Conservation (phyloP, 2,888 invertebrate species). For the Oxystoma pomonae region DNA sequence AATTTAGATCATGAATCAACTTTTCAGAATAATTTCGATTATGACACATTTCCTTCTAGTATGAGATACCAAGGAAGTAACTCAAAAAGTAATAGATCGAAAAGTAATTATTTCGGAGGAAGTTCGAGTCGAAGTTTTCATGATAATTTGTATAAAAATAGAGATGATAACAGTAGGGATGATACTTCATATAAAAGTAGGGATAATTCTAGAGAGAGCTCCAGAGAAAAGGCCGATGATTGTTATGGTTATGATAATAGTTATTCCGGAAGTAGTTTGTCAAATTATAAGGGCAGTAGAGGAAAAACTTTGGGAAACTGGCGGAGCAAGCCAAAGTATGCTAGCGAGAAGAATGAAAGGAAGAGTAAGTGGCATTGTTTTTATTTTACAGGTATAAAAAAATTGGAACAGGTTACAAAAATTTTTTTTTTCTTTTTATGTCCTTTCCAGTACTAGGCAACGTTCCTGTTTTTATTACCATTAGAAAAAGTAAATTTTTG, state of each 20-base stretch:
- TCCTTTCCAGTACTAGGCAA: too few species aligned
- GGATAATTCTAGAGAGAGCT: slow-evolving; percentile 19
- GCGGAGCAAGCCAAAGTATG: neutral
- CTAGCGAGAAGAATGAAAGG: neutral
- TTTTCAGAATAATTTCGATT: neutral
- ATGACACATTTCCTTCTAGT: slow-evolving; percentile 2
- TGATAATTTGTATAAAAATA: slow-evolving; percentile 1
- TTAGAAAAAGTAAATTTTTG: too few species aligned
- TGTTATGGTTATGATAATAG: slow-evolving; percentile 6
- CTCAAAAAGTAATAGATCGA: slow-evolving; percentile 11
- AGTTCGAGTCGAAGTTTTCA: slow-evolving; percentile 8
- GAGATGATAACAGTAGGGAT: neutral
- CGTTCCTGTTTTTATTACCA: too few species aligned
- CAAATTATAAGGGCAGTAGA: slow-evolving; percentile 1
- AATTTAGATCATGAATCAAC: slow-evolving; percentile 3
- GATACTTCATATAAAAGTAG: slow-evolving; percentile 13
- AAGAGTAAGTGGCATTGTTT: neutral
- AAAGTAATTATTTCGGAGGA: slow-evolving; percentile 12
- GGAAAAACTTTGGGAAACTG: neutral
- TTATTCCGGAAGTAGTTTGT: neutral
- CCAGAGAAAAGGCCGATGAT: slow-evolving; percentile 14
- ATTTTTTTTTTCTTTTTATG: too few species aligned
- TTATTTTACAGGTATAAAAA: too few species aligned
- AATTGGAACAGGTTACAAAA: too few species aligned
- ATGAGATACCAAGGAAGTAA: neutral